A percentile compares a stretch with the other conserved stretches of the same genome.
Conservation (phyloP, 2,113 vertebrate genomes). For the Sarotherodon lohbergeri region DNA sequence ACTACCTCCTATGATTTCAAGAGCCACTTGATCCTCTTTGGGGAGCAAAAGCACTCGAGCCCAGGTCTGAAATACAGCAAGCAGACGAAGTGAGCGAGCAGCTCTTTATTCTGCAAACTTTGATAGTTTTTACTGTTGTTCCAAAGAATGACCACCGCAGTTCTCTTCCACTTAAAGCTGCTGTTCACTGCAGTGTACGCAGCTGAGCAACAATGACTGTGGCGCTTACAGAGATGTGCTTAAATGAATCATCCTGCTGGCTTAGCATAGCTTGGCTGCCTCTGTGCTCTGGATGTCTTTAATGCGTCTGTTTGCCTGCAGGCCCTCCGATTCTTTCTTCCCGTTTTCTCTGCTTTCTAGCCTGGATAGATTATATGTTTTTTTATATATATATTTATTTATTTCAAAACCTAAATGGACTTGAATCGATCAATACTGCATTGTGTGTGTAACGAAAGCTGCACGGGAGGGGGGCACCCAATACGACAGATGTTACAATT, state of each 20-base stretch:
- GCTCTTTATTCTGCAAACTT: constrained; percentile 46
- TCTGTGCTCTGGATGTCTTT: constrained; percentile 67
- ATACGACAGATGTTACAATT: constrained; percentile 75
- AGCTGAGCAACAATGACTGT: constrained; percentile 54
- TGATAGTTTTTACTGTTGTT: constrained; percentile 50
- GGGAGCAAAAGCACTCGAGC: constrained; percentile 26
- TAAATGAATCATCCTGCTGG: constrained; percentile 75
- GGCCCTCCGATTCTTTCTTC: constrained; percentile 60
- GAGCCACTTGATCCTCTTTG: constrained; percentile 51
- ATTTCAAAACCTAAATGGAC: constrained; percentile 74
- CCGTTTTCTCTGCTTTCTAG: constrained; percentile 59
- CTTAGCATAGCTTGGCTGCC: constrained; percentile 73
- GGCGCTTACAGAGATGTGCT: constrained; percentile 68
- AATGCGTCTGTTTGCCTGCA: constrained; percentile 69
- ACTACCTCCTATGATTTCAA: constrained; percentile 36
- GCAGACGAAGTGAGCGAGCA: background rate
- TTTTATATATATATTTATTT: constrained; percentile 47
- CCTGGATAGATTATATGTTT: constrained; percentile 58
- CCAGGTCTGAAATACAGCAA: constrained; percentile 23
- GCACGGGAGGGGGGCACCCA: constrained; percentile 36
- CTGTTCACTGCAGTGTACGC: constrained; percentile 42
- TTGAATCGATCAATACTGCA: constrained; percentile 76
- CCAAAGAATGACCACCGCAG: constrained; percentile 52
- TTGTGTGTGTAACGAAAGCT: constrained; percentile 70
- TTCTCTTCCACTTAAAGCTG: constrained; percentile 44